Evolutionary conservation across 2,113 vertebrate genomes (phyloP), one percentile per base, ranked within the genome.

Genomic region (Syngnathus scovelli): DNA sequence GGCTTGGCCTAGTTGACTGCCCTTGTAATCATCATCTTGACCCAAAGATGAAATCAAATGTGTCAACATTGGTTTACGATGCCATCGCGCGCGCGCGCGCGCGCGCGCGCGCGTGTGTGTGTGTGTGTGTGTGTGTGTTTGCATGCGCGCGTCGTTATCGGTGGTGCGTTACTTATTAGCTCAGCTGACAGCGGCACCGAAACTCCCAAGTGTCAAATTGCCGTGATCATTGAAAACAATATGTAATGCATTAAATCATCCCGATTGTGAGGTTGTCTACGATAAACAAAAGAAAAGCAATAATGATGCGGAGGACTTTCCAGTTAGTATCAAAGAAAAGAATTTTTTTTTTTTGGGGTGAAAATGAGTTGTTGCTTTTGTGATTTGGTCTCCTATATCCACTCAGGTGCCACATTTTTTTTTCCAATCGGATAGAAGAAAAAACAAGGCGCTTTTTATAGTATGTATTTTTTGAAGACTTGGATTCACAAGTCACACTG

Each of bases 161-260:
- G 13, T 68, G 67, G 60, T 66, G 19, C 19, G 84, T 89, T 82
- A 91, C 62, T 83, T 51, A 86, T 90, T 88, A 87, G 88, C 80
- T 54, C 15, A 6, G 4, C 54, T 55, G 69, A 71, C 74, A 33
- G 49, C 71, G 23, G 56, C 23, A 75, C 73, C 75, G 80, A 81
- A 86, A 88, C 81, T 84, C 46, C 43, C 16, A 68, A 54, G 62
- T 48, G 46, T 69, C 70, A 41, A 61, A 58, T 56, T 59, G 66
- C 69, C 70, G 77, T 75, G 38, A 23, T 62, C 58, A 70, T 62
- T 0, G 0, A 68, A 33, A 63, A 1, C 9, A 59, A 16, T 46
- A 46, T 46, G 5, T 46, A 15, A 5, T 46, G 12, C 44, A 48
- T 48, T 48, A 48, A 36, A 5, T 36, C 51, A 54, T 23, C 21